Percentiles rank a stretch among this genome's conserved stretches.
These are phyloP conservation scores for Muscicapa comitata DNA, from an alignment of 2,797 vertebrate genomes.

Conservation along the genomic window DNA sequence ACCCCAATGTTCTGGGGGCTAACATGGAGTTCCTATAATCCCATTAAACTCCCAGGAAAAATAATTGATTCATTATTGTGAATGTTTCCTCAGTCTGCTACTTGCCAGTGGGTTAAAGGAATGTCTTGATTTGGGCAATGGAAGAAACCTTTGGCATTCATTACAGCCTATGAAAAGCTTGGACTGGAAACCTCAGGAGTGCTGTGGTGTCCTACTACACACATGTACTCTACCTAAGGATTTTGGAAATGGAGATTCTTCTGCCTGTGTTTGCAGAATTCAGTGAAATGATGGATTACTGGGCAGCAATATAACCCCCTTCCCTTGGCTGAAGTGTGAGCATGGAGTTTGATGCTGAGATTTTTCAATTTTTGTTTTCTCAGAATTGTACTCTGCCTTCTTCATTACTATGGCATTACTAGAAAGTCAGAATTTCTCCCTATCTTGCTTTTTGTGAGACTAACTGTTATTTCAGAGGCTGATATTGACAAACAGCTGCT, in stretches of 20 bases:
- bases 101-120: constrained; percentile 52
- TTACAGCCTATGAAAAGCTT: constrained; percentile 63
- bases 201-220: constrained; percentile 21
- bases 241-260: constrained; percentile 13
- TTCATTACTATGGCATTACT: neutral
- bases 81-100: neutral
- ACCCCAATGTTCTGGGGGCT: constrained; percentile 1
- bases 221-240: neutral
- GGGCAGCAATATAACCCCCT: neutral
- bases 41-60: constrained; percentile 52
- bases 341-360: neutral
- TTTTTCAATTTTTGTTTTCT: neutral
- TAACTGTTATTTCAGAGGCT: neutral
- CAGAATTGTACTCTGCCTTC: neutral
- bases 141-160: constrained; percentile 65
- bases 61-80: neutral
- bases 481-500: neutral
- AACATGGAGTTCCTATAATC: constrained; percentile 36
- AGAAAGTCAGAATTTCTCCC: neutral
- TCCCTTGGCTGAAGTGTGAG: neutral
- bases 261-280: neutral
- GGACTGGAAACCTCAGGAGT: constrained; percentile 37
- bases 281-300: neutral
- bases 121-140: constrained; percentile 58
- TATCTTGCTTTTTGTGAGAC: neutral